Evolutionary conservation across 2,888 invertebrate species (phyloP).

Genomic region (Argyresthia albistria): DNA sequence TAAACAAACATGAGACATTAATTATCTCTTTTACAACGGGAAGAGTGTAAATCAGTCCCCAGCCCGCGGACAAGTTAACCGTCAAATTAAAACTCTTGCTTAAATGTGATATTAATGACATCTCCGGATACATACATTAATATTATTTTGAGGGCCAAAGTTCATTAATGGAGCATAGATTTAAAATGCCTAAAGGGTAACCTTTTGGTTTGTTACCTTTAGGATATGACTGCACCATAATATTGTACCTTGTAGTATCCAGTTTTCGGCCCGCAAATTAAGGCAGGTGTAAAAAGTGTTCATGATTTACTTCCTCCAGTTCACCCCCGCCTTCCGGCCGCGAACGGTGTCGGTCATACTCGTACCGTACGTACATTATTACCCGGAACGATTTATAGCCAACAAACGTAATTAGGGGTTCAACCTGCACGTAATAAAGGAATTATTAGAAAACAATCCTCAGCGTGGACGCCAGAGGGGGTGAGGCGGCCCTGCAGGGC

Average conservation of each 20-base stretch:
- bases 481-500: slow-evolving; percentile 17
- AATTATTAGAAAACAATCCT: slow-evolving; percentile 69
- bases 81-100: not conserved
- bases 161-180: too few species aligned
- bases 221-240: too few species aligned
- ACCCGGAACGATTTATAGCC: slow-evolving; percentile 31
- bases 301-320: too few species aligned
- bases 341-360: too few species aligned
- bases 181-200: too few species aligned
- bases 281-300: not conserved
- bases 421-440: slow-evolving; percentile 50
- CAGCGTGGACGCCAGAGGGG: slow-evolving; percentile 25
- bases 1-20: slow-evolving; percentile 5
- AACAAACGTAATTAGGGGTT: slow-evolving; percentile 47
- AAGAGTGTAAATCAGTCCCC: slow-evolving; percentile 6
- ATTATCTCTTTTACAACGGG: slow-evolving; percentile 5
- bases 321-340: too few species aligned
- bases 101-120: too few species aligned
- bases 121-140: too few species aligned
- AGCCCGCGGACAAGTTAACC: not conserved
- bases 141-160: too few species aligned
- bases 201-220: too few species aligned
- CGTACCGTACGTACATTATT: slow-evolving; percentile 2
- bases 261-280: not conserved
- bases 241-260: not conserved